Percentiles rank a stretch among this genome's conserved stretches.
Evolutionary conservation across 1,140 invertebrate genomes (phyloP).

Genomic region (Drosophila arizonae): DNA sequence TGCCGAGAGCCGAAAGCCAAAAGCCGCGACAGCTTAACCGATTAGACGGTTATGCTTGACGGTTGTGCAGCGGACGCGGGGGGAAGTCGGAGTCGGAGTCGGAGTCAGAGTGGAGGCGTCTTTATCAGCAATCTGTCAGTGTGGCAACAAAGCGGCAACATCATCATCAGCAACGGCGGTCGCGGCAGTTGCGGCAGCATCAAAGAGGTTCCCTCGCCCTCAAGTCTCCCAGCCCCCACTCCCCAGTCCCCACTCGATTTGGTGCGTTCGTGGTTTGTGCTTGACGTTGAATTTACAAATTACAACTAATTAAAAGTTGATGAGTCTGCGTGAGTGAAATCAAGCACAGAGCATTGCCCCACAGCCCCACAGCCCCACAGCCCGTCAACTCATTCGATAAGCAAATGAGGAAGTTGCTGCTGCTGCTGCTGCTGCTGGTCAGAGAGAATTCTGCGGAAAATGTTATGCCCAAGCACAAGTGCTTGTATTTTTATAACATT

Average conservation of each 20-base stretch:
- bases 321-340: constrained; percentile 79
- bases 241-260: constrained; percentile 12
- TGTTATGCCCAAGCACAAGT: constrained; percentile 30
- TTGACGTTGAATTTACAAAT: constrained; percentile 81
- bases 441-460: constrained; percentile 65
- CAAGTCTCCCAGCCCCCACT: not conserved
- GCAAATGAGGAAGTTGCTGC: constrained; percentile 70
- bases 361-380: not conserved
- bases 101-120: not conserved
- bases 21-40: constrained; percentile 58
- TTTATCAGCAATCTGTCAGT: constrained; percentile 77
- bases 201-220: constrained; percentile 44
- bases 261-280: constrained; percentile 52
- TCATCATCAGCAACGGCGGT: constrained; percentile 49
- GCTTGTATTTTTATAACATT: constrained; percentile 41
- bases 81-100: too few relatives aligned
- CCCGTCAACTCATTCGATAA: constrained; percentile 49
- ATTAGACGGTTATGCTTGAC: constrained; percentile 43
- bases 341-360: constrained; percentile 53
- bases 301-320: constrained; percentile 82
- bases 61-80: constrained; percentile 7
- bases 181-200: constrained; percentile 50
- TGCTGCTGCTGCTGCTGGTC: constrained; percentile 4
- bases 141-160: constrained; percentile 51
- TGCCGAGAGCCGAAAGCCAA: constrained; percentile 25